Base-by-base conservation (phyloP, 2,113 vertebrate genomes). In the Anoplopoma fimbria region DNA sequence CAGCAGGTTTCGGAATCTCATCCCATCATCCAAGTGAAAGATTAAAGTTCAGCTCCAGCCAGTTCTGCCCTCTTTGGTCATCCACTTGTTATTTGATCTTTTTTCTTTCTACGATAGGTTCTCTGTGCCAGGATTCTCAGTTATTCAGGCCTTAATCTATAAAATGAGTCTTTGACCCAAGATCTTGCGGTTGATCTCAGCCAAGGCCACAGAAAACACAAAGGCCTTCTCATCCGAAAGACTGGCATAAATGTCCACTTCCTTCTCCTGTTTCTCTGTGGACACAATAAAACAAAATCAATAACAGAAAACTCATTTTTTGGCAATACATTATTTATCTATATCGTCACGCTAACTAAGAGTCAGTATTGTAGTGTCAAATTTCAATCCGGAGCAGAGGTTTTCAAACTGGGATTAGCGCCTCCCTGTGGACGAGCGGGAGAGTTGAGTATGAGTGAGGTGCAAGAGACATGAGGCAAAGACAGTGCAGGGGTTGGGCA, bases 151-250 rank as follows among this genome's bases (percentile, higher is more conserved):
- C 55, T 40, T 4, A 0, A 12, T 33, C 83, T 93, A 96, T 58
- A 99, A 94, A 91, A 99, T 98, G 82, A 99, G 97, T 94, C 96
- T 97, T 81, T 99, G 98, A 87, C 97, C 98, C 94, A 99, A 96
- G 92, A 99, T 99, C 96, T 99, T 99, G 87, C 98, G 97, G 96
- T 99, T 99, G 95, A 99, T 99, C 95, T 99, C 98, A 69, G 98
- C 98, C 95, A 99, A 95, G 63, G 98, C 98, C 91, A 99, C 98
- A 21, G 98, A 99, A 94, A 99, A 99, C 84, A 99, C 97, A 77
- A 99, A 99, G 62, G 98, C 98, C 92, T 98, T 99, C 93, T 99
- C 98, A 76, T 99, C 98, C 45, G 98, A 99, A 69, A 99, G 97
- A 88, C 97, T 96, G 88, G 98, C 98, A 77, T 99, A 99, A 90